Base-by-base conservation (phyloP, 2,888 invertebrate genomes). In the Amblyteles armatorius region DNA sequence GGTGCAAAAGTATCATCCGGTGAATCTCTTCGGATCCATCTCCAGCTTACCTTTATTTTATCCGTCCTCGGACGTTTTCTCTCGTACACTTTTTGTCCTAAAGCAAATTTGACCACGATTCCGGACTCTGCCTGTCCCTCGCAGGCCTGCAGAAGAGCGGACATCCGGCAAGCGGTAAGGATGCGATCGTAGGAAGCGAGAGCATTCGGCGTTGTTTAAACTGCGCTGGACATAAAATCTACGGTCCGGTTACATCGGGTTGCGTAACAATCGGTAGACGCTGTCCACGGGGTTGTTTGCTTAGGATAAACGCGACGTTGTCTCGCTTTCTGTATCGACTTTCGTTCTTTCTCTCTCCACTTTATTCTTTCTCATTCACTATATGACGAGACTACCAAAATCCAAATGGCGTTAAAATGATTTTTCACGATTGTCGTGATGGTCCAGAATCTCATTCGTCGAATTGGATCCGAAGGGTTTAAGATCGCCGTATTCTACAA, bases 221-320 rank as follows among this genome's bases (percentile, higher is more conserved):
- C 76, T 76, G 67, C 52, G 44, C 22, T 79, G 72, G 81, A 84
- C 86, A 86, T 85, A 88, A 90, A 86, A 89, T 89, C 88, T 77
- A 86, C 72, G 83, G 87, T 87, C 88, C 84, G 88, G 90, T 91
- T 88, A 90, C 89, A 87, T 88, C 82, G 87, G 87, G 87, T 91
- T 91, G 87, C 89, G 88, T 88, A 90, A 91, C 84, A 82, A 86
- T 72, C 79, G 72, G 63, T 76, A 77, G 84, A 69, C 65, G 76
- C 86, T 84, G 71, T 81, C 44, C 33, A 11, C 4, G 22, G 52
- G n/a, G 57, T 68, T 90, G 87, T 91, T 91, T 91, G 79, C 77
- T 88, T 88, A 90, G 90, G 90, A 85, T 86, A 82, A 89, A 86
- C 88, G 84, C 82, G 68, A 87, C 87, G 86, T 87, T 87, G 85